These are phyloP conservation scores for Thera obeliscata DNA, from an alignment of 2,888 invertebrate genomes.

Conservation along the genomic window DNA sequence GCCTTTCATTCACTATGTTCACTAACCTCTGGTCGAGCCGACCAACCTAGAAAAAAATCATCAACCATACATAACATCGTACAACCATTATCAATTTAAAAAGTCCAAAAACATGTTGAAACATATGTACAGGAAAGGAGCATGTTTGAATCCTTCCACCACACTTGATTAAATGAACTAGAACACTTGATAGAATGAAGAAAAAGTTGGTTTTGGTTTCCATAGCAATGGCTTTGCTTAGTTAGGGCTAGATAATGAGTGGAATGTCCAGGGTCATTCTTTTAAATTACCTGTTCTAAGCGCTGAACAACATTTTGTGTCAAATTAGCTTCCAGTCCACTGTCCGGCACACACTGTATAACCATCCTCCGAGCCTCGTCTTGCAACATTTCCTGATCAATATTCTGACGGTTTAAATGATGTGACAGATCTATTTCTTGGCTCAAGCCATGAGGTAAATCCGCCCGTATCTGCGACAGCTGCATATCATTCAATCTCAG, in stretches of 20 bases:
- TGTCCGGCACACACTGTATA: conserved; percentile 36
- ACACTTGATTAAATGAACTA: too few relatives aligned
- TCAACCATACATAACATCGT: not conserved
- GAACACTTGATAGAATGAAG: too few relatives aligned
- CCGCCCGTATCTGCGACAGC: conserved; percentile 50
- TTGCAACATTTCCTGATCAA: conserved; percentile 58
- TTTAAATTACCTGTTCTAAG: conserved; percentile 34
- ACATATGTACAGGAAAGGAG: too few relatives aligned
- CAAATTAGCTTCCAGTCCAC: conserved; percentile 29
- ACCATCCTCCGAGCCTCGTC: conserved; percentile 50
- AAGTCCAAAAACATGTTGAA: not conserved
- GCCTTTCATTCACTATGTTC: conserved; percentile 48
- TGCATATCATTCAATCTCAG: conserved; percentile 53
- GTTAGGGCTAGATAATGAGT: too few relatives aligned
- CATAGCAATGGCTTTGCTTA: too few relatives aligned
- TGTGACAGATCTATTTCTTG: conserved; percentile 65
- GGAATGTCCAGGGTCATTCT: too few relatives aligned
- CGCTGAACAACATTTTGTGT: conserved; percentile 31
- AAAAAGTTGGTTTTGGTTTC: too few relatives aligned
- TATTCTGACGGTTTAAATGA: conserved; percentile 59
- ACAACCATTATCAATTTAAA: not conserved
- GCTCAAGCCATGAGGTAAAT: conserved; percentile 57
- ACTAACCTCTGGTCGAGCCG: conserved; percentile 45
- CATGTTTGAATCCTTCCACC: too few relatives aligned
- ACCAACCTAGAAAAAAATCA: conserved; percentile 1